Evolutionary conservation across 2,888 invertebrate species (phyloP), one percentile per base, ranked within the genome.

Genomic region (Lordiphosa andalusiaca): DNA sequence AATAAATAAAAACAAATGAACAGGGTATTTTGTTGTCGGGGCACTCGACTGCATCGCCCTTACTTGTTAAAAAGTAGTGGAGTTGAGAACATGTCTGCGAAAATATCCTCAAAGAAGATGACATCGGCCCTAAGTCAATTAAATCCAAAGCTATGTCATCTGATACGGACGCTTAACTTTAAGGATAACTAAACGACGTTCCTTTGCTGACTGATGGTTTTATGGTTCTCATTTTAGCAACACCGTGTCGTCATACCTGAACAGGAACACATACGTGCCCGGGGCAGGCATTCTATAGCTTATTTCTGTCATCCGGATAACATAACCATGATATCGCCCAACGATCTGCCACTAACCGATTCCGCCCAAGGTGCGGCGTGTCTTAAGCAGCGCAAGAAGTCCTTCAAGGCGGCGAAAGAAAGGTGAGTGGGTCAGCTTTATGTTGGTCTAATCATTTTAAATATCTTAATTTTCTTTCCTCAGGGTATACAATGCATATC

Each of bases 211-310:
- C n/a, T n/a, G n/a, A n/a, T n/a, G n/a, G 51, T 55, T 36, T 50
- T 19, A 21, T 25, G 9, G 7, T 9, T 13, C 4, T 7, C 13
- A 48, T 84, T 86, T 3, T 86, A 93, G 93, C 91, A 92, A 87
- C 95, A 95, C 87, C 93, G 95, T 38, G 94, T 95, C 6, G 92
- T 94, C 10, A 91, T 95, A 3, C 95, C 95, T 0, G 90, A 92
- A 10, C 92, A 93, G 23, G 91, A 91, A 64, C 91, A 91, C 81
- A 90, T 92, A 2, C 91, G 92, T 56, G 91, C 92, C 0, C 91
- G 92, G 66, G 92, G 93, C 3, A 92, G 94, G n/a, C 94, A 94
- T 89, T 94, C 94, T 73, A 92, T 95, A 67, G 94, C 93, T 25
- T 94, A 93, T 90, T 94, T 94, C 90, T 93, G 94, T 74, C 94